phyloP scores from a whole-genome alignment of 2,888 invertebrate genomes.

The Acleris laterana region DNA sequence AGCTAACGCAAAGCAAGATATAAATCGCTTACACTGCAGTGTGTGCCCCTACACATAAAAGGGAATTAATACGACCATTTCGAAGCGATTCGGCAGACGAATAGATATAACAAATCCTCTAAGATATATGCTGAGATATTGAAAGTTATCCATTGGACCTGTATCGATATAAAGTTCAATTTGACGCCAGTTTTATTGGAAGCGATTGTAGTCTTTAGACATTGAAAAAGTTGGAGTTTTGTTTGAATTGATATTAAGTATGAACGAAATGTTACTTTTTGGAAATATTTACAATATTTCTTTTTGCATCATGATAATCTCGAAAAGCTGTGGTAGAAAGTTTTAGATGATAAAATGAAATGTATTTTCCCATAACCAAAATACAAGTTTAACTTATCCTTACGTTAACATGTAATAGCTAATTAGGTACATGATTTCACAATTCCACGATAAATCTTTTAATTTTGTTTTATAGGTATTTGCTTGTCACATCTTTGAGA shows the following conservation, averaged over 20 bases:
- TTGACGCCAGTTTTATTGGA: constrained; percentile 51
- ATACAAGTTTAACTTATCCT: no score
- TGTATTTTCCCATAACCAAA: no score
- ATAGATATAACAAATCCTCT: constrained; percentile 63
- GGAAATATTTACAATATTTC: no score
- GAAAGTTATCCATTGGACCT: constrained; percentile 76
- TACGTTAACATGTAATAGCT: no score
- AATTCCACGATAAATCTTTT: no score
- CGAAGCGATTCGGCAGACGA: constrained; percentile 70
- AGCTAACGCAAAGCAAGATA: constrained; percentile 71
- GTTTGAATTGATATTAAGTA: neutral
- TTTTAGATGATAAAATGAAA: no score
- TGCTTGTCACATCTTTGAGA: no score
- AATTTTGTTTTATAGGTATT: no score
- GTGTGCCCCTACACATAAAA: constrained; percentile 74
- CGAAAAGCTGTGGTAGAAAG: no score
- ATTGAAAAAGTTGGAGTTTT: constrained; percentile 19
- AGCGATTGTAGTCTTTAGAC: constrained; percentile 23
- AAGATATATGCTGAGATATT: constrained; percentile 70
- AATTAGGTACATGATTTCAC: no score
- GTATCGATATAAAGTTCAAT: constrained; percentile 56
- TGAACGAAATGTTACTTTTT: no score
- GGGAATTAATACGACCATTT: constrained; percentile 82
- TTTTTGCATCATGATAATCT: no score
- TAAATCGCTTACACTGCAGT: constrained; percentile 71